Percentiles rank a stretch among this genome's conserved stretches.
phyloP scores from a whole-genome alignment of 2,797 vertebrate genomes.

The Calcarius lapponicus region DNA sequence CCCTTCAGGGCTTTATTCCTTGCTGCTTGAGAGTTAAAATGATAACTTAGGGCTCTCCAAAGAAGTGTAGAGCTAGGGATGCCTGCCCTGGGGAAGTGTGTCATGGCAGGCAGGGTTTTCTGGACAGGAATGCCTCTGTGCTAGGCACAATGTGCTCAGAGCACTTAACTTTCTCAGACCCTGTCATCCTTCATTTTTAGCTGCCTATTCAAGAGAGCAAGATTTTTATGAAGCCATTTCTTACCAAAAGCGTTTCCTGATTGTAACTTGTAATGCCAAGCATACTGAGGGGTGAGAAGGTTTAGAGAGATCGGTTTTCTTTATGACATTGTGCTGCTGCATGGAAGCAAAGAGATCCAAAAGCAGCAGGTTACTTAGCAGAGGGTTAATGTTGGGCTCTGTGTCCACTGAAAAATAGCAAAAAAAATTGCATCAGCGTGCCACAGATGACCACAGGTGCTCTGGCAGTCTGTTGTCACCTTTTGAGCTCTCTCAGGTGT shows the following conservation, averaged over 20 bases:
- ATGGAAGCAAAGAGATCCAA: not conserved
- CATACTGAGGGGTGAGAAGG: not conserved
- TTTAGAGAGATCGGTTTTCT: not conserved
- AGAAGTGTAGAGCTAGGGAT: not conserved
- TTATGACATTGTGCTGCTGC: not conserved
- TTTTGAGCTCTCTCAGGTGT: slow-evolving; percentile 35
- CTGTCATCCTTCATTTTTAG: not conserved
- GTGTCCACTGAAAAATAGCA: not conserved
- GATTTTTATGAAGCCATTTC: not conserved
- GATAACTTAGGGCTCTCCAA: not conserved
- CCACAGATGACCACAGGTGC: not conserved
- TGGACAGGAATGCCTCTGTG: not conserved
- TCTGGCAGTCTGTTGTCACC: not conserved
- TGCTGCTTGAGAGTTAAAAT: not conserved
- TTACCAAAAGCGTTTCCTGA: not conserved
- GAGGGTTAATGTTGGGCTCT: not conserved
- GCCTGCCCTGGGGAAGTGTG: not conserved
- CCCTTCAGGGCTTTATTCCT: slow-evolving; percentile 16
- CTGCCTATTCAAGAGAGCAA: not conserved
- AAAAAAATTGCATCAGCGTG: not conserved
- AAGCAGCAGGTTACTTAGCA: not conserved
- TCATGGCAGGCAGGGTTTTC: not conserved
- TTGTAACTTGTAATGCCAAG: not conserved
- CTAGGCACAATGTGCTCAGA: not conserved
- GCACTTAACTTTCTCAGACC: not conserved